Evolutionary conservation across 2,113 vertebrate species (phyloP).

Genomic region (Ciconia maguari): DNA sequence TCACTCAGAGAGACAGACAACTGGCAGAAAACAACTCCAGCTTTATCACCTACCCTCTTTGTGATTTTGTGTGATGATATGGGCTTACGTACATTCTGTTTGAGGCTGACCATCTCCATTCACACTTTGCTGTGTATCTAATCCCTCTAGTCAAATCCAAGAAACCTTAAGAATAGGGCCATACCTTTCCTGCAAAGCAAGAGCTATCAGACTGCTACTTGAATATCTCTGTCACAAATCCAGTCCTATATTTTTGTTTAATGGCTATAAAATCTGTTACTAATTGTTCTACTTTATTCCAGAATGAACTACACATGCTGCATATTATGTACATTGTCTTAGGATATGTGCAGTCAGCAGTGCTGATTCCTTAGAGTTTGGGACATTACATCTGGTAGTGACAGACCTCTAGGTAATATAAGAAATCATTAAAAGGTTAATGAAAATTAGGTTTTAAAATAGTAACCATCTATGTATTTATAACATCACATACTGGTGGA

Average conservation of each 20-base stretch:
- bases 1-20: background rate
- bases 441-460: background rate
- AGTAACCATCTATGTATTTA: background rate
- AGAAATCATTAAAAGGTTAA: background rate
- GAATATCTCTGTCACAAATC: background rate
- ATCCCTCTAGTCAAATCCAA: background rate
- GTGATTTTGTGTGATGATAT: background rate
- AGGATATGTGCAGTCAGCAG: background rate
- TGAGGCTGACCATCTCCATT: background rate
- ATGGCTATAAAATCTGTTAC: background rate
- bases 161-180: background rate
- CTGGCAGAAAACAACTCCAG: background rate
- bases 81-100: background rate
- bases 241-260: background rate
- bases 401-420: background rate
- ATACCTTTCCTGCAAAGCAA: background rate
- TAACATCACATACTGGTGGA: background rate
- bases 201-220: background rate
- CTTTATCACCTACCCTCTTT: background rate
- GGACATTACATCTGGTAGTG: background rate
- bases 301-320: background rate
- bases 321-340: background rate
- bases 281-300: background rate
- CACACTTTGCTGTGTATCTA: background rate
- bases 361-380: background rate